A percentile compares a stretch with the other conserved stretches of the same genome.
phyloP scores from a whole-genome alignment of 2,797 vertebrate species.

The Acanthiza pusilla region DNA sequence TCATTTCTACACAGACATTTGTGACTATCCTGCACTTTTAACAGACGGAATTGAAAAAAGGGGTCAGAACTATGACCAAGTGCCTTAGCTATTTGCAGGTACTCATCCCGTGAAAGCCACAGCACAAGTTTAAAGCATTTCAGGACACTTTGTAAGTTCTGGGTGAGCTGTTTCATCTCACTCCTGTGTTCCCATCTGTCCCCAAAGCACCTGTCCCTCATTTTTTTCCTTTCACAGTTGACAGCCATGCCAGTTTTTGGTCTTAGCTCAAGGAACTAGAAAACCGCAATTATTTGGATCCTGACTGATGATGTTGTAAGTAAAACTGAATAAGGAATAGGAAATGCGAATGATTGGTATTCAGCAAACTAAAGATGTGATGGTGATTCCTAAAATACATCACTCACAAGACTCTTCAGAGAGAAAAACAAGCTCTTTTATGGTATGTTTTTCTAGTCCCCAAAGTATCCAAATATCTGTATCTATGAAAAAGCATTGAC shows the following conservation, averaged over 20 bases:
- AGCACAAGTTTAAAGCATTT: neutral
- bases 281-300: neutral
- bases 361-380: neutral
- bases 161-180: neutral
- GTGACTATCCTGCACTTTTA: neutral
- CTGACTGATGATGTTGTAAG: neutral
- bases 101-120: neutral
- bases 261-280: neutral
- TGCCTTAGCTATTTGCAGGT: neutral
- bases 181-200: neutral
- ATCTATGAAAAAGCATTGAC: slow-evolving; percentile 19
- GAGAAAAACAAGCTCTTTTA: neutral
- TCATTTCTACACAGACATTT: neutral
- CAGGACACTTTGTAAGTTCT: neutral
- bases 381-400: neutral
- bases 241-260: neutral
- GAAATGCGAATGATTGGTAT: neutral
- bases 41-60: neutral
- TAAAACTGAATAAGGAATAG: neutral
- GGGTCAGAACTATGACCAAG: neutral
- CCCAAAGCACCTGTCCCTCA: neutral
- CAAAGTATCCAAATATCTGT: neutral
- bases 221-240: neutral
- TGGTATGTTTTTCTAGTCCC: neutral
- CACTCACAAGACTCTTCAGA: neutral